phyloP scores from a whole-genome alignment of 2,888 invertebrate genomes.

The Hermaeophaga mercurialis region DNA sequence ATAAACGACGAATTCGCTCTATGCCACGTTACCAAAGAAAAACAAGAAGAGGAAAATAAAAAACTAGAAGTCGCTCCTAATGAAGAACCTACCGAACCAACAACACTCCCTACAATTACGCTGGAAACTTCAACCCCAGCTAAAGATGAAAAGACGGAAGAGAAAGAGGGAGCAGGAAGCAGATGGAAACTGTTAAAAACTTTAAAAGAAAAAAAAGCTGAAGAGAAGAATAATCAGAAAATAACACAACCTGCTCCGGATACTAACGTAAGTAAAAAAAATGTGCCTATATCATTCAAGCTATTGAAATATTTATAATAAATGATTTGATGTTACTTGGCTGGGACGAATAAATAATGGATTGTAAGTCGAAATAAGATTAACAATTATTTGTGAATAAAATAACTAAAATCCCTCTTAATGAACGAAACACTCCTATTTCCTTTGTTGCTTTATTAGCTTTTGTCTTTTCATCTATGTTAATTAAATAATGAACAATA shows the following conservation, averaged over 20 bases:
- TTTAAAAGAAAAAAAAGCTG: constrained; percentile 86
- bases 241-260: constrained; percentile 63
- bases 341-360: too few species aligned
- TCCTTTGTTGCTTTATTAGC: too few species aligned
- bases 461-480: too few species aligned
- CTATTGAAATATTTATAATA: too few species aligned
- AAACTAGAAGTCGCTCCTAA: constrained; percentile 43
- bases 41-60: constrained; percentile 38
- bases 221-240: constrained; percentile 77
- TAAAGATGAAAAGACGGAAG: constrained; percentile 54
- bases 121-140: constrained; percentile 54
- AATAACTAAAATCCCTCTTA: too few species aligned
- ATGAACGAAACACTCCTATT: too few species aligned
- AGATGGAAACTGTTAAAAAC: constrained; percentile 92
- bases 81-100: constrained; percentile 36
- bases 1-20: constrained; percentile 55
- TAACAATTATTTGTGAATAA: too few species aligned
- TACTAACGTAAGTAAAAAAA: constrained; percentile 74
- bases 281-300: too few species aligned
- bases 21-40: constrained; percentile 53
- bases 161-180: constrained; percentile 67
- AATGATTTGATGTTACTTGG: too few species aligned
- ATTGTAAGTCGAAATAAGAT: too few species aligned
- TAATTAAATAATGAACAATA: too few species aligned
- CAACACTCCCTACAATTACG: constrained; percentile 59